These are phyloP conservation scores for Orchestia grillus DNA, from an alignment of 1,140 invertebrate species.

Conservation along the genomic window DNA sequence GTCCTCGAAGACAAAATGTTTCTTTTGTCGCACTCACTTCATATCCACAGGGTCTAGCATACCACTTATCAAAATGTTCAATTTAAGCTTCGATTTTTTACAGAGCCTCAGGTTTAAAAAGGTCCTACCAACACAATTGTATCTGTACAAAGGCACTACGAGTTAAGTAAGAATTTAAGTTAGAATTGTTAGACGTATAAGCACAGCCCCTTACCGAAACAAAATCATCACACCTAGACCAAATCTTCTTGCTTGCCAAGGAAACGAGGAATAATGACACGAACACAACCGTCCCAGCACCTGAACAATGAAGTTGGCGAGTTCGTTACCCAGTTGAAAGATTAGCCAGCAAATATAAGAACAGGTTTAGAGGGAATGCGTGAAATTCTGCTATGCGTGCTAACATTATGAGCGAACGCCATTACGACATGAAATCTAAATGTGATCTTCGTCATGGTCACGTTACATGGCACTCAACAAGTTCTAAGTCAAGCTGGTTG, in stretches of 20 bases:
- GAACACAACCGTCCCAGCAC: not conserved
- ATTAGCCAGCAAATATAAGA: not conserved
- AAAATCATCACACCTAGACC: not conserved
- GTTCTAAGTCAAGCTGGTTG: too few relatives aligned
- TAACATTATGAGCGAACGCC: not conserved
- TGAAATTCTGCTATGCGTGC: not conserved
- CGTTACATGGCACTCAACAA: too few relatives aligned
- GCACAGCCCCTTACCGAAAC: not conserved
- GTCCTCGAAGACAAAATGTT: not conserved
- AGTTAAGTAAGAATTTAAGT: not conserved
- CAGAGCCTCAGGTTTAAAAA: not conserved
- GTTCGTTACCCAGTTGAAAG: not conserved
- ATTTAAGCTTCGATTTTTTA: not conserved
- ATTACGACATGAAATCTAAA: not conserved
- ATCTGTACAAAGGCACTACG: conserved; percentile 26
- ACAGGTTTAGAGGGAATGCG: not conserved
- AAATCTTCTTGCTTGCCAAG: not conserved
- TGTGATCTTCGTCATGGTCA: too few relatives aligned
- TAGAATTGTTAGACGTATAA: not conserved
- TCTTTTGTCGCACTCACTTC: not conserved
- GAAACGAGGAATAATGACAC: not conserved
- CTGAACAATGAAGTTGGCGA: not conserved
- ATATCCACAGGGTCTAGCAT: not conserved
- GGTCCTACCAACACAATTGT: not conserved
- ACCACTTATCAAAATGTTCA: not conserved